These are phyloP conservation scores for Syndactyla subalaris DNA, from an alignment of 2,797 vertebrate species.

Conservation along the genomic window DNA sequence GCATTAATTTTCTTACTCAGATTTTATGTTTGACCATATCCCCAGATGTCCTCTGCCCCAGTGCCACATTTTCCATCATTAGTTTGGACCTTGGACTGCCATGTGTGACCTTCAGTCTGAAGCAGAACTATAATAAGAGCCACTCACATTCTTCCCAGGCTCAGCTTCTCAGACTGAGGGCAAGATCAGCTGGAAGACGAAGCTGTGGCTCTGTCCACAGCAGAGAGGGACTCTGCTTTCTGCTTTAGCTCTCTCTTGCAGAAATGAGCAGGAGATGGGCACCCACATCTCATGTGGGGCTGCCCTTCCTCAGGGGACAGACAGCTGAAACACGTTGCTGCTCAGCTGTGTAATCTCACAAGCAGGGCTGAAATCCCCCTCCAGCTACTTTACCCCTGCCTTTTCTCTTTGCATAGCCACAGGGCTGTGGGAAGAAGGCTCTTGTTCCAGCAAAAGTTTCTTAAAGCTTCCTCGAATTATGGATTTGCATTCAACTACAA, in stretches of 20 bases:
- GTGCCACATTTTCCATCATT: neutral
- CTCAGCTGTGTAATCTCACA: accelerated
- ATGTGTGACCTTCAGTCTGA: neutral
- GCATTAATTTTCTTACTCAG: neutral
- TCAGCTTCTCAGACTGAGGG: neutral
- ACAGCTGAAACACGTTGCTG: accelerated
- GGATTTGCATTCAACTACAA: neutral
- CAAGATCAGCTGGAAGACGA: neutral
- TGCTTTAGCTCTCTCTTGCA: neutral
- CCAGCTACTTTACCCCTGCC: neutral
- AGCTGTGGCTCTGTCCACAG: neutral
- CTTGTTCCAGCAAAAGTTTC: neutral
- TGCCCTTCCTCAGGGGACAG: neutral
- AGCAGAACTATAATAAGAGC: neutral
- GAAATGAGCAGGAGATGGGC: neutral
- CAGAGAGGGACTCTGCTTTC: accelerated
- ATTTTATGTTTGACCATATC: neutral
- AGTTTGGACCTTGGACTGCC: neutral
- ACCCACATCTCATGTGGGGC: accelerated
- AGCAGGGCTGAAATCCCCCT: neutral
- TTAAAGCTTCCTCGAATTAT: neutral
- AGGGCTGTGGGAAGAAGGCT: neutral
- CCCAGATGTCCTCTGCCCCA: neutral
- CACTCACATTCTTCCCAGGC: neutral
- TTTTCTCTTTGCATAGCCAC: neutral